A percentile compares a stretch with the other conserved stretches of the same genome.
These are phyloP conservation scores for Spatula clypeata DNA, from an alignment of 2,797 vertebrate genomes.

Conservation along the genomic window DNA sequence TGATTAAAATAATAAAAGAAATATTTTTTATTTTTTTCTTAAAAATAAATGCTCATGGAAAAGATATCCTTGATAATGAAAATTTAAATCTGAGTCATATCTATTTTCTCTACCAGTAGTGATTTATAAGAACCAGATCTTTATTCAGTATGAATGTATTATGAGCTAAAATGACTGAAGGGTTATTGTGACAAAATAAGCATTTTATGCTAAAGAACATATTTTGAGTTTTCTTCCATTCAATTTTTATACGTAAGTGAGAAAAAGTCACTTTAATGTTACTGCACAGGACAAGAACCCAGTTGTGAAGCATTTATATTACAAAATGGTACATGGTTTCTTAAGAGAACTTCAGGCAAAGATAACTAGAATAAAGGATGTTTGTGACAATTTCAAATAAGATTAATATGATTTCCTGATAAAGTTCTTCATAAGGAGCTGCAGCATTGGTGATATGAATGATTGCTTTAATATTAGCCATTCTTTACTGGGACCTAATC, in stretches of 20 bases:
- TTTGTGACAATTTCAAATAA: slow-evolving; percentile 21
- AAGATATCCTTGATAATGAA: not conserved
- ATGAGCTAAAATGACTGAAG: not conserved
- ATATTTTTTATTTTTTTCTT: not conserved
- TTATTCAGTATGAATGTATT: not conserved
- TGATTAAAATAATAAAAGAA: not conserved
- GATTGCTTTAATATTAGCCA: not conserved
- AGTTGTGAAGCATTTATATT: slow-evolving; percentile 15
- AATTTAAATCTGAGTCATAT: not conserved
- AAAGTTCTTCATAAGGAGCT: not conserved
- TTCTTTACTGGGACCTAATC: not conserved
- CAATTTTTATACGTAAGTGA: not conserved
- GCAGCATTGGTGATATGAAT: not conserved
- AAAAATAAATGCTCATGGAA: not conserved
- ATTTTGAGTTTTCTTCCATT: slow-evolving; percentile 40
- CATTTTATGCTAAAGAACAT: not conserved
- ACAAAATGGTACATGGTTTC: slow-evolving; percentile 6
- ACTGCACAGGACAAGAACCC: not conserved
- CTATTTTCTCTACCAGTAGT: too few relatives aligned
- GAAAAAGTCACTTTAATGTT: slow-evolving; percentile 10
- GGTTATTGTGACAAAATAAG: not conserved
- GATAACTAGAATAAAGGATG: slow-evolving; percentile 43
- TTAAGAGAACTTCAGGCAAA: slow-evolving; percentile 35
- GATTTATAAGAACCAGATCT: not conserved
- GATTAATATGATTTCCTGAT: not conserved